Base-by-base conservation (phyloP, 2,888 invertebrate genomes). In the Ormyrus thymus region DNA sequence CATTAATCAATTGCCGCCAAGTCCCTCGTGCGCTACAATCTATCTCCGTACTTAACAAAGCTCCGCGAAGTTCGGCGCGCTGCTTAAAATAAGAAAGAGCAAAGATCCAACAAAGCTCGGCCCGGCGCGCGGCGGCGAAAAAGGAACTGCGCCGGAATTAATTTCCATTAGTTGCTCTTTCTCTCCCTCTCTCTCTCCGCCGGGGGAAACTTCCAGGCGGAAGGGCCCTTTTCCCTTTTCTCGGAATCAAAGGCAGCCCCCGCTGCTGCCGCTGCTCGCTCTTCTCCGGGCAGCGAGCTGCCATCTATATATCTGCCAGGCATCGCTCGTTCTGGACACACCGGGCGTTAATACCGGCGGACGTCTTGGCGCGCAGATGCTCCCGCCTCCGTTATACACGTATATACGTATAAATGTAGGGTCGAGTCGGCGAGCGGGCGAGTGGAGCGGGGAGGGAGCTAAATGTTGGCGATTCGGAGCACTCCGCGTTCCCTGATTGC, bases 401-500 rank as follows among this genome's bases (percentile, higher is more conserved):
- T 15, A 58, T 7, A 1, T 55, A n/a, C n/a, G n/a, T 11, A 11
- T 11, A 11, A 55, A 11, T n/a, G 59, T 0, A 29, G 65, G 50
- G 53, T 5, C 7, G 43, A 6, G 29, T 11, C 15, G 62, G 62
- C 29, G 29, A 9, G 51, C 43, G 46, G 79, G 59, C 50, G 74
- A 77, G 62, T n/a, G 72, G 78, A 29, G 43, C 7, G 8, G 43
- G 76, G 55, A 7, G 78, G 76, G 84, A 84, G 84, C 84, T 86
- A 86, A 75, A 73, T 70, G 87, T 85, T 84, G 87, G 86, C 86
- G 86, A 87, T 88, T 87, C 86, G 84, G 84, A 86, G 85, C 86
- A 87, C 87, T 87, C 87, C 87, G 85, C 86, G 84, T 85, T 86
- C 86, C 84, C 87, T 88, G 89, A 89, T 89, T 89, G 89, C 88